Percentiles rank a stretch among this genome's conserved stretches.
Evolutionary conservation across 2,888 invertebrate genomes (phyloP).

Genomic region (Temnothorax ravouxi): DNA sequence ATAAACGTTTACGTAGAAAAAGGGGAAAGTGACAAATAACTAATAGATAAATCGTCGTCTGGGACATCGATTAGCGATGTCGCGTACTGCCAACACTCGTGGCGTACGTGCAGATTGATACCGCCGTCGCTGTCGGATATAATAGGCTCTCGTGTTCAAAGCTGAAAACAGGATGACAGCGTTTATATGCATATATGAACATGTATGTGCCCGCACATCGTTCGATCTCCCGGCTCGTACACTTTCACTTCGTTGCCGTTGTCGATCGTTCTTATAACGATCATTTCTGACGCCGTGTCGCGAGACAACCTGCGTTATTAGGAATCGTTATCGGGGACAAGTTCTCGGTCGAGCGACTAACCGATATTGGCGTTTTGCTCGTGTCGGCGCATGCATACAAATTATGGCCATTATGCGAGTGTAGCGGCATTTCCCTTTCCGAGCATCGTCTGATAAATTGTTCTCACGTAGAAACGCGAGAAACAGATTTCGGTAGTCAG

Average conservation of each 20-base stretch:
- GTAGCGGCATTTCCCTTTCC: constrained; percentile 67
- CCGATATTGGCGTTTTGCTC: constrained; percentile 73
- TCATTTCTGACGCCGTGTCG: constrained; percentile 60
- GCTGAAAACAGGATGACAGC: constrained; percentile 71
- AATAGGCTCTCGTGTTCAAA: constrained; percentile 67
- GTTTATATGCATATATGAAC: constrained; percentile 61
- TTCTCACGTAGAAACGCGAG: constrained; percentile 57
- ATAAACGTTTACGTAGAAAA: not conserved
- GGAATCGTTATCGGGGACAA: constrained; percentile 77
- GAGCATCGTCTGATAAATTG: constrained; percentile 68
- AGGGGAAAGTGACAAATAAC: constrained; percentile 45
- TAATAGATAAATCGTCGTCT: constrained; percentile 61
- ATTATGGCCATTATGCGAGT: constrained; percentile 71
- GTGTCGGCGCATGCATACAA: constrained; percentile 73
- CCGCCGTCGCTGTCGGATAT: constrained; percentile 66
- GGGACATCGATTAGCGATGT: constrained; percentile 63
- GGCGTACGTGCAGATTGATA: constrained; percentile 42
- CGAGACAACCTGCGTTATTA: constrained; percentile 73
- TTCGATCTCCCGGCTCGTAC: constrained; percentile 33
- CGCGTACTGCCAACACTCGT: constrained; percentile 48
- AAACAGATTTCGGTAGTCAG: constrained; percentile 25
- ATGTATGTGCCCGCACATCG: not conserved
- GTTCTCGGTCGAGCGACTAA: constrained; percentile 65
- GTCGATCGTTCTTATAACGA: constrained; percentile 60
- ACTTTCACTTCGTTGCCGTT: constrained; percentile 65